Evolutionary conservation across 2,888 invertebrate genomes (phyloP).

Genomic region (Dicyrtomina minuta): DNA sequence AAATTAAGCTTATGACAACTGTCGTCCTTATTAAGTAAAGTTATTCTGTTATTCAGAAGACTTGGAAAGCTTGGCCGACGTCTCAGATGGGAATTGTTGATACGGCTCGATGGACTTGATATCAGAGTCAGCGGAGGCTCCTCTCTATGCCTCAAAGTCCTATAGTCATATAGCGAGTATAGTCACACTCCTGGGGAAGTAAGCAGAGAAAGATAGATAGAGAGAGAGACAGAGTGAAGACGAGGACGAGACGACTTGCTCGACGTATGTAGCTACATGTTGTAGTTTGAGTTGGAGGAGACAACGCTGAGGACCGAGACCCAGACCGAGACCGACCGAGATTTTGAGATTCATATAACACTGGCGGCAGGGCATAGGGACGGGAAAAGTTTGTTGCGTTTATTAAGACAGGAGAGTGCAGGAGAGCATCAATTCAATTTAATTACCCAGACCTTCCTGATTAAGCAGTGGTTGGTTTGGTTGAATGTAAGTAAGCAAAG

Average conservation of each 20-base stretch:
- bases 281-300: not conserved
- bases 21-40: constrained; percentile 38
- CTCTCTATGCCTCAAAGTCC: too few relatives aligned
- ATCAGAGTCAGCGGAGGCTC: not conserved
- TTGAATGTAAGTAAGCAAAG: constrained; percentile 29
- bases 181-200: not conserved
- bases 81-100: constrained; percentile 41
- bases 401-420: constrained; percentile 37
- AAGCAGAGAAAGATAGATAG: not conserved
- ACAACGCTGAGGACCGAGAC: too few relatives aligned
- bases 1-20: constrained; percentile 39
- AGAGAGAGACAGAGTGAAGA: not conserved
- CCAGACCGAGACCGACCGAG: not conserved
- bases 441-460: constrained; percentile 45
- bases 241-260: not conserved
- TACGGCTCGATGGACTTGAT: constrained; percentile 32
- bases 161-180: too few relatives aligned
- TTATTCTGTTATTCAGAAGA: constrained; percentile 9
- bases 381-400: constrained; percentile 38
- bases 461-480: constrained; percentile 33
- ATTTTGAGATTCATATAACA: not conserved
- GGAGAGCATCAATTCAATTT: constrained; percentile 47
- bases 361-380: not conserved
- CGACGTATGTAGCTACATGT: not conserved
- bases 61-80: constrained; percentile 18